Conservation (phyloP, 2,797 vertebrate species). For the Chrysocyon brachyurus region DNA sequence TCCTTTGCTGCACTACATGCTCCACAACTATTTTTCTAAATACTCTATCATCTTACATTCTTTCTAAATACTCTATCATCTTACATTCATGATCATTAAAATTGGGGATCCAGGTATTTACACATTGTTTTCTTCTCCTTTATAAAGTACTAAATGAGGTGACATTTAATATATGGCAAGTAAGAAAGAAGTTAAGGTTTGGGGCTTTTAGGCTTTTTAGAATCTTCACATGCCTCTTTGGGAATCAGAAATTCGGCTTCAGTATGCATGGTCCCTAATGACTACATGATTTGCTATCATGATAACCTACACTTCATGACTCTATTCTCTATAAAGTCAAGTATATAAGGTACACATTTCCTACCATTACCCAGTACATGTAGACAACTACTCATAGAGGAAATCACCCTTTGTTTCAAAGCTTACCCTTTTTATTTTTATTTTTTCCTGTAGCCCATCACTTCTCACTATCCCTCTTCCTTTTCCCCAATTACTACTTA, state of each 20-base stretch:
- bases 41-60: background rate
- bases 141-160: background rate
- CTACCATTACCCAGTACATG: background rate
- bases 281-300: background rate
- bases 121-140: background rate
- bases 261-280: background rate
- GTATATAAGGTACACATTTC: background rate
- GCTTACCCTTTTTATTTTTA: background rate
- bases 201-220: background rate
- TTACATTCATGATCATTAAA: background rate
- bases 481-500: background rate
- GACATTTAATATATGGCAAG: background rate
- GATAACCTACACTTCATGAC: background rate
- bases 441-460: background rate
- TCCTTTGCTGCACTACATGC: background rate
- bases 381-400: background rate
- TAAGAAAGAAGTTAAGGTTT: background rate
- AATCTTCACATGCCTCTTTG: background rate
- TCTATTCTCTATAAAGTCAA: background rate
- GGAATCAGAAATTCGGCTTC: background rate
- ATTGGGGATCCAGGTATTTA: background rate
- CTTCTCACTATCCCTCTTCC: background rate
- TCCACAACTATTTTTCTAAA: background rate
- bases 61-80: background rate
- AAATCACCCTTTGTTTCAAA: background rate